These are phyloP conservation scores for Dasyurus viverrinus DNA, from an alignment of 2,113 vertebrate genomes.

Conservation along the genomic window DNA sequence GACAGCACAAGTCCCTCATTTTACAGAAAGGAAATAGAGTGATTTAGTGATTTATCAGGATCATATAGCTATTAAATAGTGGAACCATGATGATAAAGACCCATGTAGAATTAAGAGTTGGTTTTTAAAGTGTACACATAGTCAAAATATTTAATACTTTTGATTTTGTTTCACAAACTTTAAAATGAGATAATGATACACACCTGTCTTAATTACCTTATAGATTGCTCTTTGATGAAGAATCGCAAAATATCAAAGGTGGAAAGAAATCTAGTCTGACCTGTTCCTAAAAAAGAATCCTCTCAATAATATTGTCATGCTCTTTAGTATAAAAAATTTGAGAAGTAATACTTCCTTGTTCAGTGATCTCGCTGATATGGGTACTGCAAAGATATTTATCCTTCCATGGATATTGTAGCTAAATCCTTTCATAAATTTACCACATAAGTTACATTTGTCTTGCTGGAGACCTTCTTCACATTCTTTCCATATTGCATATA, in stretches of 20 bases:
- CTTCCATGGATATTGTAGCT: too few species aligned
- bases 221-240: background rate
- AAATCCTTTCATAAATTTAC: background rate
- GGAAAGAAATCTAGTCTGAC: background rate
- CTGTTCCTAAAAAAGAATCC: background rate
- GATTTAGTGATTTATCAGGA: background rate
- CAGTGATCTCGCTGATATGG: background rate
- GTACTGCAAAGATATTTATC: background rate
- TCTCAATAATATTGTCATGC: background rate
- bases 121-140: background rate
- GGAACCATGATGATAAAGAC: background rate
- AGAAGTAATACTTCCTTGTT: background rate
- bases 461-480: background rate
- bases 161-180: background rate
- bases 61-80: background rate
- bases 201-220: background rate
- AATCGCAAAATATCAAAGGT: background rate
- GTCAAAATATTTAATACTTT: background rate
- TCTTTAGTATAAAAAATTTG: background rate
- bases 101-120: background rate
- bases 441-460: background rate
- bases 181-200: background rate
- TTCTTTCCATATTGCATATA: background rate
- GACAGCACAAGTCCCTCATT: background rate
- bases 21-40: background rate